Percentiles rank a stretch among this genome's conserved stretches.
phyloP scores from a whole-genome alignment of 2,113 vertebrate genomes.

The Nothobranchius furzeri region DNA sequence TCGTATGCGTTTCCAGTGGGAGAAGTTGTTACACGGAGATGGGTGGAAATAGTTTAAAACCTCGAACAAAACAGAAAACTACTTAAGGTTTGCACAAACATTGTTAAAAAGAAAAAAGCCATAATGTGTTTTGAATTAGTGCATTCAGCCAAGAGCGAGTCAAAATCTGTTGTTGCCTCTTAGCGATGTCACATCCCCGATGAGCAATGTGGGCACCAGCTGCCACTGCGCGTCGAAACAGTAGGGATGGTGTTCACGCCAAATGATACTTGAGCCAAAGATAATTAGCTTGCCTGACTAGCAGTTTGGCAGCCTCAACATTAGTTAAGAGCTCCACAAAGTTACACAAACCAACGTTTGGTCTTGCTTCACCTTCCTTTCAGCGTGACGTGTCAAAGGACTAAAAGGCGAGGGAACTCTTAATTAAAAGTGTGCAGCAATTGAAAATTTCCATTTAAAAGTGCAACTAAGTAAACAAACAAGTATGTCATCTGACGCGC shows the following conservation, averaged over 20 bases:
- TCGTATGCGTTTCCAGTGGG: background rate
- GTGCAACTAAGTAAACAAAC: slow-evolving; percentile 41
- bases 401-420: slow-evolving; percentile 11
- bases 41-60: slow-evolving; percentile 15
- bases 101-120: slow-evolving; percentile 8
- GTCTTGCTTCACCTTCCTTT: slow-evolving; percentile 39
- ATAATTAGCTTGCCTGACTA: slow-evolving; percentile 53
- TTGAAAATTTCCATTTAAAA: slow-evolving; percentile 35
- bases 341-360: slow-evolving; percentile 41
- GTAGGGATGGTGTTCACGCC: slow-evolving; percentile 43
- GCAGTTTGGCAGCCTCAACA: slow-evolving; percentile 34
- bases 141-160: slow-evolving; percentile 33
- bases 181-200: slow-evolving; percentile 46
- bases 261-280: slow-evolving; percentile 56
- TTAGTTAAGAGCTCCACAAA: slow-evolving; percentile 39
- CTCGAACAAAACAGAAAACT: slow-evolving; percentile 5
- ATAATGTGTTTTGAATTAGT: slow-evolving; percentile 29
- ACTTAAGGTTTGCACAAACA: background rate
- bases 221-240: slow-evolving; percentile 52
- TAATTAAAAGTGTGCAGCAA: slow-evolving; percentile 41
- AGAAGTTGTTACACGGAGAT: background rate
- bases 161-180: slow-evolving; percentile 50
- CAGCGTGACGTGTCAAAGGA: slow-evolving; percentile 21
- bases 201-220: slow-evolving; percentile 55
- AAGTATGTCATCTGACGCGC: slow-evolving; percentile 38